phyloP scores from a whole-genome alignment of 1,140 invertebrate species.

The Drosophila prosaltans region DNA sequence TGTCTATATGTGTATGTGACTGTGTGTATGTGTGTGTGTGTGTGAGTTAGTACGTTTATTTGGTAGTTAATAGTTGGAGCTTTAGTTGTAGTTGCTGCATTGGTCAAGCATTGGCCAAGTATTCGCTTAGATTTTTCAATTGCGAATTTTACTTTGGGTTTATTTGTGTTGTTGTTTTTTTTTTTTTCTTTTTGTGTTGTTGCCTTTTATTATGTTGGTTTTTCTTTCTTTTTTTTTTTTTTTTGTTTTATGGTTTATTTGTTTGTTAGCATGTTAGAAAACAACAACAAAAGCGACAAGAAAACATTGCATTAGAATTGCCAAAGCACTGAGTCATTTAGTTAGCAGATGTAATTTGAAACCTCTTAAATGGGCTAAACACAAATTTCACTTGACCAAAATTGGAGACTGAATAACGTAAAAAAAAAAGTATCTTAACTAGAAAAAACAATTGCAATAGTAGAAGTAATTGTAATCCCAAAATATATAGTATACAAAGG shows the following conservation, averaged over 20 bases:
- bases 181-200: background rate
- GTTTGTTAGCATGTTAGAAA: slow-evolving; percentile 14
- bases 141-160: slow-evolving; percentile 25
- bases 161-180: background rate
- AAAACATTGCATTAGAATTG: slow-evolving; percentile 19
- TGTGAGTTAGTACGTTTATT: slow-evolving; percentile 47
- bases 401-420: background rate
- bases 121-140: slow-evolving; percentile 26
- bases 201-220: background rate
- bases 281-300: slow-evolving; percentile 5
- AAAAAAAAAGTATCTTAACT: too few relatives aligned
- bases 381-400: background rate
- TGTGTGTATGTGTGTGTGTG: slow-evolving; percentile 22
- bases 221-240: background rate
- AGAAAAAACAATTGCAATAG: too few relatives aligned
- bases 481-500: too few relatives aligned
- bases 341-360: background rate
- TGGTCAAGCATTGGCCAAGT: slow-evolving; percentile 26
- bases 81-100: slow-evolving; percentile 32
- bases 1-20: slow-evolving; percentile 5
- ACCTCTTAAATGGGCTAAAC: background rate
- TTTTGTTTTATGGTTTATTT: slow-evolving; percentile 6
- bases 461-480: too few relatives aligned
- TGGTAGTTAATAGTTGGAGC: slow-evolving; percentile 48
- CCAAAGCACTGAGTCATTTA: slow-evolving; percentile 7